Base-by-base conservation (phyloP, 1,140 invertebrate species). In the Chymomyza costata region DNA sequence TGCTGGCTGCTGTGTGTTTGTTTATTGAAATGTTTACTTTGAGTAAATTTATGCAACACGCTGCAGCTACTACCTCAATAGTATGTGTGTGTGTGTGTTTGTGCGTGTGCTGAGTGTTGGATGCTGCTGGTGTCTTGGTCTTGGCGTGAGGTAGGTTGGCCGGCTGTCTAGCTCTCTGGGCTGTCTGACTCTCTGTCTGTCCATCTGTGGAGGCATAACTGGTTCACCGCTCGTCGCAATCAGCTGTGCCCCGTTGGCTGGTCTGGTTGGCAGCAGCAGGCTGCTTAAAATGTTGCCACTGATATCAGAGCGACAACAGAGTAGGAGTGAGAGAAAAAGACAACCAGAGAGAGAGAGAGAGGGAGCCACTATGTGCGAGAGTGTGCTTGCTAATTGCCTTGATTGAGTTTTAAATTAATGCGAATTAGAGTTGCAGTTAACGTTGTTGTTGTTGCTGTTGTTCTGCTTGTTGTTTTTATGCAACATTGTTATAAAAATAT, bases 401-500 rank as follows among this genome's bases (percentile, higher is more conserved):
- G 71, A 78, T 78, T 78, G 71, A 78, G 71, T 78, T 78, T 78
- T 78, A 78, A 78, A 78, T 78, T 78, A 78, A 78, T 66, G 71
- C 71, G 71, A 76, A 76, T 76, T 78, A 80, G 65, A 76, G 66
- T 76, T 60, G 52, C 45, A n/a, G n/a, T n/a, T n/a, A n/a, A 56
- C 48, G 52, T 60, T 60, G 48, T 46, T 40, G 11, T 45, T 53
- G 43, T 59, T 76, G 64, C 41, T 50, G 65, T 45, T 41, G 62
- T 56, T 60, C 55, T 45, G 47, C 45, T 21, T 37, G 34, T 54
- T 46, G 35, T 54, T 28, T 70, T 48, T 58, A 52, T 55, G 54
- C 61, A 55, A n/a, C n/a, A n/a, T n/a, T n/a, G n/a, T n/a, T 52
- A 62, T 58, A 56, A 43, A 32, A 15, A 56, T 14, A 66, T 50